phyloP scores from a whole-genome alignment of 2,797 vertebrate species.

The Rhinogobio ventralis region DNA sequence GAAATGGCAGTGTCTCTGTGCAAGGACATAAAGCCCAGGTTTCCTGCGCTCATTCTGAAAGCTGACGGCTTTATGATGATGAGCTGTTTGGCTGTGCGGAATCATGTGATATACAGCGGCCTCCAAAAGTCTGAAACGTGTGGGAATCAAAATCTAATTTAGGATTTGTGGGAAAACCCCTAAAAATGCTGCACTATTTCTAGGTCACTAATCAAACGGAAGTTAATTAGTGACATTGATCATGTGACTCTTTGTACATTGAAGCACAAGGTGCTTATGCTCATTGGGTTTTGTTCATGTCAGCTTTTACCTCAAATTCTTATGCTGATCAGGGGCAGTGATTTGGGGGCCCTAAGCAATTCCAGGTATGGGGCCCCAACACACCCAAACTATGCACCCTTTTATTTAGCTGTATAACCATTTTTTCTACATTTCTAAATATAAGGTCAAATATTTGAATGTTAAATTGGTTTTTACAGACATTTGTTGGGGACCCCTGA shows the following conservation, averaged over 20 bases:
- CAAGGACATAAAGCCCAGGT: neutral
- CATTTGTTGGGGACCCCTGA: neutral
- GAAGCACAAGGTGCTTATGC: neutral
- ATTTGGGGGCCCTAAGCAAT: neutral
- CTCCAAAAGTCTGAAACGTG: slow-evolving; percentile 19
- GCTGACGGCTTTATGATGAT: neutral
- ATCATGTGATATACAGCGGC: neutral
- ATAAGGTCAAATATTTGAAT: neutral
- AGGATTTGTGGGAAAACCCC: neutral
- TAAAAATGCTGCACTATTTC: neutral
- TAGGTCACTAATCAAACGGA: neutral
- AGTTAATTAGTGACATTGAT: neutral
- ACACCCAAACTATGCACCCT: neutral
- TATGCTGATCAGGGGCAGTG: neutral
- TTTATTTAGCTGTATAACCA: too few relatives aligned
- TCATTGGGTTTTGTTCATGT: slow-evolving; percentile 17
- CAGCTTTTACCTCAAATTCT: neutral
- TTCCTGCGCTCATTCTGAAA: slow-evolving; percentile 5
- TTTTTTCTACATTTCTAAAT: neutral
- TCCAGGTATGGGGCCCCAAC: neutral
- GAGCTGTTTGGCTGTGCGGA: slow-evolving; percentile 16
- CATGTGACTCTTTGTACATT: slow-evolving; percentile 23
- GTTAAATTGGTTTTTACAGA: neutral
- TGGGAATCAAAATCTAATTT: neutral
- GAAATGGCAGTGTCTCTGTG: slow-evolving; percentile 41